These are phyloP conservation scores for Lepidostoma basale DNA, from an alignment of 1,140 invertebrate genomes.

Conservation along the genomic window DNA sequence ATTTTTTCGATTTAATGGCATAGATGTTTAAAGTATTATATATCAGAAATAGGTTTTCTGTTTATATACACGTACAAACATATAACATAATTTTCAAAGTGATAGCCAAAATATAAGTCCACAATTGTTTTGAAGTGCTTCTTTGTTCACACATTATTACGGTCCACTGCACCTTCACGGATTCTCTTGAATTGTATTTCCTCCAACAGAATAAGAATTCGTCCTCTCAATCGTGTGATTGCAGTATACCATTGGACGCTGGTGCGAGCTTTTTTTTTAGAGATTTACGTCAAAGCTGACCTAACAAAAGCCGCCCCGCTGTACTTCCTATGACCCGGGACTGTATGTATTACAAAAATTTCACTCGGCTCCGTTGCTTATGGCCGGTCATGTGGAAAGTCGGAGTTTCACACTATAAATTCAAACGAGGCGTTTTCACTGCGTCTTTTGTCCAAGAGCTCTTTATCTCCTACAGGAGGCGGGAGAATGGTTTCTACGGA, in stretches of 20 bases:
- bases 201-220: neutral
- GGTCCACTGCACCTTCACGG: neutral
- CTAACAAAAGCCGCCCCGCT: slow-evolving; percentile 18
- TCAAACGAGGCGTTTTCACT: slow-evolving; percentile 27
- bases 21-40: too few species aligned
- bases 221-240: neutral
- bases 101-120: neutral
- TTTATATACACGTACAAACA: neutral
- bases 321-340: slow-evolving; percentile 9
- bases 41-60: too few species aligned
- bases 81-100: neutral
- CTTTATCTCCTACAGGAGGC: slow-evolving; percentile 19
- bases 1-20: too few species aligned
- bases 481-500: slow-evolving; percentile 2
- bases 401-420: slow-evolving; percentile 31
- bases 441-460: slow-evolving; percentile 22
- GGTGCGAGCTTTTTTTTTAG: slow-evolving; percentile 14
- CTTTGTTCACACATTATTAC: neutral
- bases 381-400: slow-evolving; percentile 23
- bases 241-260: neutral
- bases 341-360: slow-evolving; percentile 29
- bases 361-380: slow-evolving; percentile 11
- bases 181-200: neutral
- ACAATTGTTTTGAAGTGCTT: neutral
- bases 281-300: slow-evolving; percentile 32